A percentile compares a stretch with the other conserved stretches of the same genome.
Evolutionary conservation across 2,797 vertebrate genomes (phyloP).

Genomic region (Stomatorhinus walkeri): DNA sequence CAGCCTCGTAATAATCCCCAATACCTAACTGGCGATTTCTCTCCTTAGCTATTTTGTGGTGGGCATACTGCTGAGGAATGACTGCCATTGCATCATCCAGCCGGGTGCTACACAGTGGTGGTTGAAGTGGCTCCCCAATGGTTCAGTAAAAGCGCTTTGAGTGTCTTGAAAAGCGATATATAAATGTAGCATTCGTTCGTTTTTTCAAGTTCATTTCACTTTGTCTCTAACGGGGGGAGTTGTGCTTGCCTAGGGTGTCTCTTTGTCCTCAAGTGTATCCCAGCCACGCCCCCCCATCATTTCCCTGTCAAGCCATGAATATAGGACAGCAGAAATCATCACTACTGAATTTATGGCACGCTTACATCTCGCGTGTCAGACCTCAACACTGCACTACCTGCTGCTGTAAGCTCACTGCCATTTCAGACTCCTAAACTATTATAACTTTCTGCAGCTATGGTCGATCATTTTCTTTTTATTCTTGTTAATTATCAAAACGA

Average conservation of each 20-base stretch:
- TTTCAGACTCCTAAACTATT: slow-evolving; percentile 18
- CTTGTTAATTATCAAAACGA: neutral
- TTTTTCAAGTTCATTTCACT: neutral
- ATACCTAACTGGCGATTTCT: neutral
- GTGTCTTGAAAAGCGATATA: neutral
- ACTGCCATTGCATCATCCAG: neutral
- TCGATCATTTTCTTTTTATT: neutral
- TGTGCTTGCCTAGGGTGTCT: neutral
- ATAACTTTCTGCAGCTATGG: slow-evolving; percentile 13
- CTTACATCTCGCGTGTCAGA: slow-evolving; percentile 16
- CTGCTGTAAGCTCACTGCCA: neutral
- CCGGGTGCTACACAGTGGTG: neutral
- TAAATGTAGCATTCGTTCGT: neutral
- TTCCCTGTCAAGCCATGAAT: slow-evolving; percentile 12
- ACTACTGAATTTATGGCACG: slow-evolving; percentile 23
- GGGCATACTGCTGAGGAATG: neutral
- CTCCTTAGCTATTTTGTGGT: neutral
- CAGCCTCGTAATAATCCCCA: neutral
- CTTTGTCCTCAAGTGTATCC: neutral
- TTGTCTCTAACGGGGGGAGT: neutral
- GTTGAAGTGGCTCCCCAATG: neutral
- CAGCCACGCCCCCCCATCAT: slow-evolving; percentile 7
- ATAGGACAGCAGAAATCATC: slow-evolving; percentile 20
- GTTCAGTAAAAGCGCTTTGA: neutral
- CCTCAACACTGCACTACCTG: slow-evolving; percentile 12